A percentile compares a stretch with the other conserved stretches of the same genome.
Conservation (phyloP, 2,797 vertebrate genomes). For the Petrocephalus sullivani region DNA sequence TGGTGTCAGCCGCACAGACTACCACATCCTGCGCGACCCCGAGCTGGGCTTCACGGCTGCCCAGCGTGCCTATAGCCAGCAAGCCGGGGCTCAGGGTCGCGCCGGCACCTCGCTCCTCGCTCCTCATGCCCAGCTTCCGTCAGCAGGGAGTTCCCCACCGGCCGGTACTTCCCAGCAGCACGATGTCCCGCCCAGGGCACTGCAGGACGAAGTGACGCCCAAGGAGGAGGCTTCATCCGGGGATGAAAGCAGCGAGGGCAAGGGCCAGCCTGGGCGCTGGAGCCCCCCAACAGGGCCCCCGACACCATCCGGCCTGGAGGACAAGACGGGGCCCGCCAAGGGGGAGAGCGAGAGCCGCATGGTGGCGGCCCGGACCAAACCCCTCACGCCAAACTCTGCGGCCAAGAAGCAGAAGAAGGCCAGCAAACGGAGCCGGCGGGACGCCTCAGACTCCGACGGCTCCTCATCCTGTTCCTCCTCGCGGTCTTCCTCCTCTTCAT, state of each 20-base stretch:
- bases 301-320: constrained; percentile 56
- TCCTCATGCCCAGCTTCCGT: constrained; percentile 63
- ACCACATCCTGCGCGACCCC: constrained; percentile 94
- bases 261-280: constrained; percentile 63
- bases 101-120: constrained; percentile 67
- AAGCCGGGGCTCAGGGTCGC: constrained; percentile 64
- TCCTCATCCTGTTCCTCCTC: constrained; percentile 92
- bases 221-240: constrained; percentile 71
- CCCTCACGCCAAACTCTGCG: constrained; percentile 84
- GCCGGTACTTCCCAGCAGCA: constrained; percentile 47
- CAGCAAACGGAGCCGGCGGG: constrained; percentile 79
- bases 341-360: constrained; percentile 76
- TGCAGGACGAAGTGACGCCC: constrained; percentile 58
- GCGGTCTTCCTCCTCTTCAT: constrained; percentile 78
- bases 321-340: constrained; percentile 61
- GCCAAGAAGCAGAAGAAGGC: constrained; percentile 84
- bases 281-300: constrained; percentile 63
- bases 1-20: constrained; percentile 94
- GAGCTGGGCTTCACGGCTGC: constrained; percentile 91
- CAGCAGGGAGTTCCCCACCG: constrained; percentile 61
- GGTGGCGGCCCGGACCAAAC: constrained; percentile 92
- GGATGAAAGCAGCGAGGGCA: constrained; percentile 53
- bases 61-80: constrained; percentile 90
- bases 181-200: constrained; percentile 61
- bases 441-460: constrained; percentile 81